Conservation (phyloP, 2,797 vertebrate species). For the Syngnathus acus region DNA sequence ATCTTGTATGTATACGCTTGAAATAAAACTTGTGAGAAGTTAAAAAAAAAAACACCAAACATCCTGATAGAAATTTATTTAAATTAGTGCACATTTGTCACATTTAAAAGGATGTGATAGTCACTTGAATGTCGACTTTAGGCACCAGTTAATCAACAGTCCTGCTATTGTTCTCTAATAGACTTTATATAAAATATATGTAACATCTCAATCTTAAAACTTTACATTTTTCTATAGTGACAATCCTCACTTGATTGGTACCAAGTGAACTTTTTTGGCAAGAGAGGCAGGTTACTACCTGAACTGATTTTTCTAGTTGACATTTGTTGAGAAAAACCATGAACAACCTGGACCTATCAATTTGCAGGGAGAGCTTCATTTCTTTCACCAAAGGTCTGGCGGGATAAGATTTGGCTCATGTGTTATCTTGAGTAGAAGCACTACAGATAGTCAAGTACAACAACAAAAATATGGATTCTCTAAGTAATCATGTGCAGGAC, state of each 20-base stretch:
- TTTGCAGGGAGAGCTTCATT: background rate
- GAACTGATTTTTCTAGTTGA: background rate
- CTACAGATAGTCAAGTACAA: no score
- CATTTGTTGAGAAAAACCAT: background rate
- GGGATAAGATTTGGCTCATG: no score
- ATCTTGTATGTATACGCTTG: background rate
- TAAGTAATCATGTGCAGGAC: background rate
- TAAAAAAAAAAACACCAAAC: background rate
- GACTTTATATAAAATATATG: background rate
- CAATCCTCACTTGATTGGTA: background rate
- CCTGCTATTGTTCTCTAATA: constrained; percentile 1
- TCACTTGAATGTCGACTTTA: background rate
- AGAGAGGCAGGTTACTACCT: background rate
- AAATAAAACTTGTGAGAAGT: background rate
- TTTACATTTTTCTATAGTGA: background rate
- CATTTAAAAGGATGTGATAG: constrained; percentile 1
- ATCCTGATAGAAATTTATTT: background rate
- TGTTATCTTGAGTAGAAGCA: no score
- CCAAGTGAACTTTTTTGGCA: background rate
- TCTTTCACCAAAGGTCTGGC: background rate
- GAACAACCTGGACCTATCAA: background rate
- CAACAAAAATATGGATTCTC: no score
- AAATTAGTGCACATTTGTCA: background rate
- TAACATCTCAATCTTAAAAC: background rate
- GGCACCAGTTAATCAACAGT: background rate